These are phyloP conservation scores for Hiodon tergisus DNA, from an alignment of 2,113 vertebrate genomes.

Conservation along the genomic window DNA sequence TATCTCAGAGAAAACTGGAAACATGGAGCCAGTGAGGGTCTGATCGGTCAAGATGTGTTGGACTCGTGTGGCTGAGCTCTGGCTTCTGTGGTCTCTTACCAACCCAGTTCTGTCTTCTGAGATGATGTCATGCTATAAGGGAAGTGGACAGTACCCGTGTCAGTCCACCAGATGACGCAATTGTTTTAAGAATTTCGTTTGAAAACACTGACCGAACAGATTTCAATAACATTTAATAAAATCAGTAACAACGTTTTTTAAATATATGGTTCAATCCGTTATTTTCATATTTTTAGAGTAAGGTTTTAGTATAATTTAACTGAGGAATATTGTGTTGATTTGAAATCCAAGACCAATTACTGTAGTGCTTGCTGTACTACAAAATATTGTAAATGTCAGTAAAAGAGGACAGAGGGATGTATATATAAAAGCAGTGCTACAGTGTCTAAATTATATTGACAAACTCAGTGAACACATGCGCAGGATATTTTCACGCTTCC, in stretches of 20 bases:
- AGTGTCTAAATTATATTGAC: too few relatives aligned
- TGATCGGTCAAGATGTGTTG: slow-evolving; percentile 19
- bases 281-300: neutral
- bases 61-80: neutral
- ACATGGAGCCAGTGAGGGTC: slow-evolving; percentile 40
- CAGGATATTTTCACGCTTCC: too few relatives aligned
- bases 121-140: neutral
- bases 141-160: slow-evolving; percentile 11
- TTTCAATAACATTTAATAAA: slow-evolving; percentile 46
- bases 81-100: neutral
- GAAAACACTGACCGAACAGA: slow-evolving; percentile 25
- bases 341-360: too few relatives aligned
- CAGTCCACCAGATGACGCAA: slow-evolving; percentile 31
- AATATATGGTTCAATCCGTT: neutral
- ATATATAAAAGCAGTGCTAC: too few relatives aligned
- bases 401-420: too few relatives aligned
- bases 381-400: too few relatives aligned
- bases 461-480: too few relatives aligned
- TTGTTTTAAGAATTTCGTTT: slow-evolving; percentile 25
- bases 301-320: neutral
- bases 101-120: neutral
- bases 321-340: neutral
- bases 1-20: slow-evolving; percentile 33
- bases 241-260: slow-evolving; percentile 21
- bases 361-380: too few relatives aligned